Evolutionary conservation across 2,888 invertebrate species (phyloP), one percentile per base, ranked within the genome.

Genomic region (Scaptomyza parva): DNA sequence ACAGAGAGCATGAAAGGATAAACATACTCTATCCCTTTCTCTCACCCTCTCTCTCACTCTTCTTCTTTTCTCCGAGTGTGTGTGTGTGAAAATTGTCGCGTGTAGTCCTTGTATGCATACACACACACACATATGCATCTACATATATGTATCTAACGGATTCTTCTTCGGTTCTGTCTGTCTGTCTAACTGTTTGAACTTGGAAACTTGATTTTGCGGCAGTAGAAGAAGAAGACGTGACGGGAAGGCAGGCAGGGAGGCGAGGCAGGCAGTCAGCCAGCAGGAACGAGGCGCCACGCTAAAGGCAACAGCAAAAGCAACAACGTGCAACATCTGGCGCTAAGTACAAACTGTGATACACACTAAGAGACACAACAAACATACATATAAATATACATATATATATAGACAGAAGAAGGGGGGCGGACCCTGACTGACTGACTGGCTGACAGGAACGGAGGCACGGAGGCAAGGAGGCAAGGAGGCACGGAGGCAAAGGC

Each of bases 341-440:
- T 82, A 86, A 86, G 87, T 87, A 82, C 81, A 86, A 82, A 86
- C 85, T 76, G 86, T 83, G 86, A 83, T 86, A 83, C 85, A 82
- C 85, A 84, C 81, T 59, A 6, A 48, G 11, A 22, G 20, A 48
- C 11, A 33, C n/a, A 51, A n/a, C 22, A 22, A n/a, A n/a, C n/a
- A n/a, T n/a, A n/a, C n/a, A n/a, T n/a, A n/a, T n/a, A n/a, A n/a
- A n/a, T n/a, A n/a, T n/a, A n/a, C n/a, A n/a, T n/a, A 75, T 62
- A 73, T 28, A 18, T 45, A 71, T 26, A 53, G 41, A 63, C 50
- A 54, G 50, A 59, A 33, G n/a, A 30, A 14, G 14, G 30, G 41
- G 52, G 44, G 55, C 61, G 61, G 43, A 40, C 44, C 33, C 48
- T 9, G 26, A 44, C 37, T 26, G 70, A 51, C 60, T 11, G 44